Evolutionary conservation across 2,113 vertebrate species (phyloP).

Genomic region (Tympanuchus pallidicinctus): DNA sequence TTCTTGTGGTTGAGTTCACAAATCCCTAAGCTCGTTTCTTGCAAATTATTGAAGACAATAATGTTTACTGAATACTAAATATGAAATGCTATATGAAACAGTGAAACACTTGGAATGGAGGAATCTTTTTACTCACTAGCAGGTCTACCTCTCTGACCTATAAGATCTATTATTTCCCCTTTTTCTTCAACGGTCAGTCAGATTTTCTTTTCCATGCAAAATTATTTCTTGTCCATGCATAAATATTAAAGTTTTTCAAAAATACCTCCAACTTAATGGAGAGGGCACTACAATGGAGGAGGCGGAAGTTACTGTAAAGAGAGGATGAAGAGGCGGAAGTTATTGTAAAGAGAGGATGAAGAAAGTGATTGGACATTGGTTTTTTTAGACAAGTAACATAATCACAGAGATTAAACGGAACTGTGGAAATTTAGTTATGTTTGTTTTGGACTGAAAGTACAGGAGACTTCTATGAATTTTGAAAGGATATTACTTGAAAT

Average conservation of each 20-base stretch:
- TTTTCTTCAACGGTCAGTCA: not conserved
- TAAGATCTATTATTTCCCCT: not conserved
- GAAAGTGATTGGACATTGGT: not conserved
- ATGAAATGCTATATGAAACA: not conserved
- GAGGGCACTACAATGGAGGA: not conserved
- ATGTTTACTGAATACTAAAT: not conserved
- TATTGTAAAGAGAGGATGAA: not conserved
- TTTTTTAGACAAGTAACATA: not conserved
- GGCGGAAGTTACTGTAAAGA: not conserved
- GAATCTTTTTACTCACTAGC: not conserved
- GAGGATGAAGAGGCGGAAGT: not conserved
- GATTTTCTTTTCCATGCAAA: not conserved
- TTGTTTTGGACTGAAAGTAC: not conserved
- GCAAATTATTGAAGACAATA: not conserved
- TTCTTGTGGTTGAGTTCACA: not conserved
- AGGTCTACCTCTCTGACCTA: not conserved
- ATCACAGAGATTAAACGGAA: not conserved
- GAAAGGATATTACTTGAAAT: not conserved
- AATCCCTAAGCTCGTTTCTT: not conserved
- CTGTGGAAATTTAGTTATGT: not conserved
- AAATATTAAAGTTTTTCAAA: not conserved
- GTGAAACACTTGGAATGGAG: not conserved
- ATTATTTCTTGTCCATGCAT: not conserved
- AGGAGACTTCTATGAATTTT: not conserved
- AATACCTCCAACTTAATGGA: not conserved